phyloP scores from a whole-genome alignment of 2,797 vertebrate genomes.

The Xiphophorus birchmanni region DNA sequence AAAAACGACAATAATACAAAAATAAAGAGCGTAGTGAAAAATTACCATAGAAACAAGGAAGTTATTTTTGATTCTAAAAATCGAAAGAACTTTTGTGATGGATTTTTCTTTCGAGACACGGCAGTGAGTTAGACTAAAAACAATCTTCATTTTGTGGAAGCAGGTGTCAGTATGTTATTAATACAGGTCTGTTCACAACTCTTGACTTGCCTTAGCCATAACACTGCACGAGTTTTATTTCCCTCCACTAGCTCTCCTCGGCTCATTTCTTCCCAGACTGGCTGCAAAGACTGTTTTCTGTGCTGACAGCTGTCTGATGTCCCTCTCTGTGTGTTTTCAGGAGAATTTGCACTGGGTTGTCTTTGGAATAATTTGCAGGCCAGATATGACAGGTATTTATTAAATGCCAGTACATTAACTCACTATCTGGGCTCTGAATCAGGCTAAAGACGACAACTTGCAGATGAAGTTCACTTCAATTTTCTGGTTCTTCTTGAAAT shows the following conservation, averaged over 20 bases:
- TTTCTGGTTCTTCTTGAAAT: constrained; percentile 40
- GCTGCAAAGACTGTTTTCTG: constrained; percentile 44
- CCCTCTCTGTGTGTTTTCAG: constrained; percentile 43
- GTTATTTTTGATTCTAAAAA: background rate
- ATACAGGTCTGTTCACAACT: background rate
- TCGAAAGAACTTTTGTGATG: background rate
- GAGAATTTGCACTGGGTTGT: constrained; percentile 42
- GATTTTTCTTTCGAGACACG: constrained; percentile 4
- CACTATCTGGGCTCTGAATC: constrained; percentile 63
- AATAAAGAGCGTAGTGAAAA: background rate
- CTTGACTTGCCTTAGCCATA: constrained; percentile 55
- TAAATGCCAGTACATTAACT: constrained; percentile 43
- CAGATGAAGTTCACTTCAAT: constrained; percentile 32
- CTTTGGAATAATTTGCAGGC: constrained; percentile 65
- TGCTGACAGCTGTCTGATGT: constrained; percentile 54
- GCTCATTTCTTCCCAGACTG: constrained; percentile 45
- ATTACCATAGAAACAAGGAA: background rate
- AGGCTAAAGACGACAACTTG: constrained; percentile 44
- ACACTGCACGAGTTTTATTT: constrained; percentile 34
- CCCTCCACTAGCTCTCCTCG: constrained; percentile 32
- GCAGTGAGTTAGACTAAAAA: background rate
- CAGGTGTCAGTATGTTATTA: constrained; percentile 32
- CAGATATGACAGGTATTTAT: constrained; percentile 66
- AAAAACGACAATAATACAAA: background rate
- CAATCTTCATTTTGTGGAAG: constrained; percentile 8